Evolutionary conservation across 2,797 vertebrate genomes (phyloP).

Genomic region (Thalassophryne amazonica): DNA sequence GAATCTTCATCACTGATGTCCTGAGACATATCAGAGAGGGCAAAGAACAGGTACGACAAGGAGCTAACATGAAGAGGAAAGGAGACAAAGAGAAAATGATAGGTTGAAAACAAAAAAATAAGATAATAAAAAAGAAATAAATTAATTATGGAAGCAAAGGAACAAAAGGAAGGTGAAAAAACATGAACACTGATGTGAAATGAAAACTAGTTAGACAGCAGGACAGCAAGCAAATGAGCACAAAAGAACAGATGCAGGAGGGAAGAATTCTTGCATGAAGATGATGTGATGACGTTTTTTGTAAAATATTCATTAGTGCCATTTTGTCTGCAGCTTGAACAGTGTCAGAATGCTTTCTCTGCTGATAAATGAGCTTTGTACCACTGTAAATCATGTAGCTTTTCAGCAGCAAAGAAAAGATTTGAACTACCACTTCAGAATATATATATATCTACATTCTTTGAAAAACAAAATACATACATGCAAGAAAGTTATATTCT

Average conservation of each 20-base stretch:
- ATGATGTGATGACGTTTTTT: neutral
- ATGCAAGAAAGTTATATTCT: too few species aligned
- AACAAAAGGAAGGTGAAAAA: slow-evolving; percentile 54
- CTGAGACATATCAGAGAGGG: slow-evolving; percentile 92
- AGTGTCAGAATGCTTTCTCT: neutral
- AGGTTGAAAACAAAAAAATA: slow-evolving; percentile 14
- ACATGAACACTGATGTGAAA: slow-evolving; percentile 20
- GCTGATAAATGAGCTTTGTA: neutral
- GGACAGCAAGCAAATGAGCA: neutral
- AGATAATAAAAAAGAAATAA: too few species aligned
- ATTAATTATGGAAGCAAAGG: slow-evolving; percentile 41
- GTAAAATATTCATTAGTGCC: slow-evolving; percentile 13
- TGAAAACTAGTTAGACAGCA: slow-evolving; percentile 17
- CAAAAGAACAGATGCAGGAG: slow-evolving; percentile 5
- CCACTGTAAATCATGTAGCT: slow-evolving; percentile 5
- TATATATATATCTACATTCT: too few species aligned
- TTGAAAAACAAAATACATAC: too few species aligned
- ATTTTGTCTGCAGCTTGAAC: slow-evolving; percentile 14
- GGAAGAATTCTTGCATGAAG: slow-evolving; percentile 8
- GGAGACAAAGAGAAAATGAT: slow-evolving; percentile 31
- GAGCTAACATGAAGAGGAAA: slow-evolving; percentile 78
- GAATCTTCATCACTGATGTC: slow-evolving; percentile 95
- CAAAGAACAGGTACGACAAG: slow-evolving; percentile 92
- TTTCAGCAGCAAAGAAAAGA: neutral
- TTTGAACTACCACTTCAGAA: too few species aligned